Evolutionary conservation across 2,888 invertebrate species (phyloP), one percentile per base, ranked within the genome.

Genomic region (Nephrocerus scutellatus): DNA sequence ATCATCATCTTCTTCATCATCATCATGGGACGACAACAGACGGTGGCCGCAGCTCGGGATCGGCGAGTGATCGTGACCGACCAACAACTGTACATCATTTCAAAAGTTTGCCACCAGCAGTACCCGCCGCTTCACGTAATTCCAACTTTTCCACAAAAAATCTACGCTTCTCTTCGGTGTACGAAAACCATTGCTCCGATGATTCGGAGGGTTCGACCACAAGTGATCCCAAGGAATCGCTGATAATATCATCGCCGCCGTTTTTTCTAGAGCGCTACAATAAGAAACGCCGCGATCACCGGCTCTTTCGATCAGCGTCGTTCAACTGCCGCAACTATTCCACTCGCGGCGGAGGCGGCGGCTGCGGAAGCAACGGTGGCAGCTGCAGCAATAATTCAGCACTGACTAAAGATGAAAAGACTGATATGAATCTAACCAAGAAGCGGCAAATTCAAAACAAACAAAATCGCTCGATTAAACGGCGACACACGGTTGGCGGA

Each of bases 401-500:
- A 23, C 62, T 82, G 48, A 81, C 81, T 39, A 82, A 82, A 65
- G 79, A 75, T 48, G 83, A 83, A 64, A 82, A 84, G 72, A 82
- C 82, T 38, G 85, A 86, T 64, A 81, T 81, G 65, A 85, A 85
- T 68, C 76, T 82, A 48, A 82, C 80, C 61, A 83, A 82, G 60
- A 74, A 81, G 51, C 74, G 82, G 28, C 82, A 82, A 62, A 70
- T 67, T 45, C 67, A 68, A 50, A 68, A 68, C 41, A 66, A 67
- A 47, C 68, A 66, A 44, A 68, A 64, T 55, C 64, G 69, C 33
- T 84, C 85, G 47, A 86, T 89, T 57, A 89, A 89, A 68, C 76
- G 92, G 28, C 75, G 92, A 19, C 91, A 92, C 70, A 92, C 92
- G 1, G 90, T 92, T 7, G 91, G 91, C 46, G 91, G 92, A 37